Evolutionary conservation across 2,888 invertebrate species (phyloP).

Genomic region (Chymomyza amoena): DNA sequence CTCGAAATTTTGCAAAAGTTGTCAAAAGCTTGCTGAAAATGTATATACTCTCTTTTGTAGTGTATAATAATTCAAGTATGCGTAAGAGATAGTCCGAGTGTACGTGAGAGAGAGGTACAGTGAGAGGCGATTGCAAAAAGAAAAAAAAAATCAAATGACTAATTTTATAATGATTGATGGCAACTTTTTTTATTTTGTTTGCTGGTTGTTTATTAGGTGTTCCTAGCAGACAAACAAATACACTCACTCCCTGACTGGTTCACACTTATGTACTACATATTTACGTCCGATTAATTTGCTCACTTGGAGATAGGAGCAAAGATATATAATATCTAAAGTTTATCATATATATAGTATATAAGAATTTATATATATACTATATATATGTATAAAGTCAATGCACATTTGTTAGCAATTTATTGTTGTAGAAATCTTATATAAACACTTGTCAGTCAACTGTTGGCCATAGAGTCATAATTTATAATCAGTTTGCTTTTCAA

Average conservation of each 20-base stretch:
- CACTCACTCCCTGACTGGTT: constrained; percentile 8
- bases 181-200: constrained; percentile 21
- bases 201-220: constrained; percentile 54
- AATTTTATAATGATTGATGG: constrained; percentile 60
- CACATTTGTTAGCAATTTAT: constrained; percentile 55
- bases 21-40: too few relatives aligned
- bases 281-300: background rate
- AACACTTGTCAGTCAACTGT: constrained; percentile 61
- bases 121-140: background rate
- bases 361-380: constrained; percentile 8
- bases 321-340: constrained; percentile 21
- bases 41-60: too few relatives aligned
- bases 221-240: constrained; percentile 19
- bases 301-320: background rate
- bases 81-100: background rate
- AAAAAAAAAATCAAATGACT: constrained; percentile 42
- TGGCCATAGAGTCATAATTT: constrained; percentile 64
- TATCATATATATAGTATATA: constrained; percentile 13
- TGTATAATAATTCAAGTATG: background rate
- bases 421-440: constrained; percentile 54
- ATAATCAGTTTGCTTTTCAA: constrained; percentile 67
- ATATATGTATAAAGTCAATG: constrained; percentile 8
- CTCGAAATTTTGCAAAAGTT: too few relatives aligned
- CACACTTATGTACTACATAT: background rate
- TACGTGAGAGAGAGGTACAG: background rate